Evolutionary conservation across 1,140 invertebrate genomes (phyloP), one percentile per base, ranked within the genome.

Genomic region (Aphelenchoides fujianensis): DNA sequence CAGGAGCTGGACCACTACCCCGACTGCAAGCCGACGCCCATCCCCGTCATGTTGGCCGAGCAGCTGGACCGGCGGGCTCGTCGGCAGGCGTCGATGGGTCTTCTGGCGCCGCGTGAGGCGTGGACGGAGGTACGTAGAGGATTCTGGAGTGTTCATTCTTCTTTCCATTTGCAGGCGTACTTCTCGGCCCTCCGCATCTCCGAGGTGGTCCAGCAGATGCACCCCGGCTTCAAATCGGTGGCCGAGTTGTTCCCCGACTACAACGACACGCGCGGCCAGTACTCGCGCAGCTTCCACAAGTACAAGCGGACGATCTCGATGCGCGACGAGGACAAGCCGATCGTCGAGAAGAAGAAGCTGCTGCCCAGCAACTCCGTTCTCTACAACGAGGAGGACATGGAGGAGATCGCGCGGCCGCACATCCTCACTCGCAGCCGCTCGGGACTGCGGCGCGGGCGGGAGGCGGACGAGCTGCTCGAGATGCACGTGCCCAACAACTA

Each of bases 231-330:
- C 32, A 35, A 12, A 19, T 23, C 31, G 19, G 63, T 66, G 0
- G 63, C 63, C 27, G 63, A 66, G 34, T 16, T 66, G 0, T 66
- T 66, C 3, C 63, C 63, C 12, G 16, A 16, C 2, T 66, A 66
- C 31, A 30, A 66, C 36, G 32, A 12, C n/a, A 19, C 16, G 3
- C 63, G 63, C 12, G 63, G 63, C 34, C 63, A 66, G 36, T 66
- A 66, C 53, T 66, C 63, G 19, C 31, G 63, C 23, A 66, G 36
- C 32, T 66, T 66, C 63, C 63, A 66, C 36, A 66, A 66, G 34
- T 35, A 36, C 16, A 66, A 66, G 31, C 63, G 63, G 7, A 35
- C 16, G 12, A 16, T 66, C n/a, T 66, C 63, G 36, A 66, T 66
- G 63, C 34, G 23, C 27, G 27, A 27, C 36, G 63, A 66, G 53